Percentiles rank a stretch among this genome's conserved stretches.
Evolutionary conservation across 2,113 vertebrate genomes (phyloP).

Genomic region (Isurus oxyrinchus): DNA sequence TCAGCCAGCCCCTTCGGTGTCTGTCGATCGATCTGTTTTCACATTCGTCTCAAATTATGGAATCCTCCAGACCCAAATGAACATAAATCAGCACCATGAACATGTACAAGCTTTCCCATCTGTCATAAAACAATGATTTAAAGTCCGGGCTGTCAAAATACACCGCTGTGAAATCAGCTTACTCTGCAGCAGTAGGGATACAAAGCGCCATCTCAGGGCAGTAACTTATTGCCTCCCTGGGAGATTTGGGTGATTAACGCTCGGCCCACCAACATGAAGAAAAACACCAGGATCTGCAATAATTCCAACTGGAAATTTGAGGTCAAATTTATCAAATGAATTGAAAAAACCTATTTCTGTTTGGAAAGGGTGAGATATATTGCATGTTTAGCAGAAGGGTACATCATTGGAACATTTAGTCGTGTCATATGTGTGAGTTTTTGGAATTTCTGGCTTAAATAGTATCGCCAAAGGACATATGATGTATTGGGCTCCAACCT

Average conservation of each 20-base stretch:
- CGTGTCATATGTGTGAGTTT: slow-evolving; percentile 86
- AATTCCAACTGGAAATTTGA: slow-evolving; percentile 89
- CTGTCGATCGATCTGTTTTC: slow-evolving; percentile 98
- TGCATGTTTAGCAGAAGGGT: slow-evolving; percentile 80
- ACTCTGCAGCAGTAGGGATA: slow-evolving; percentile 78
- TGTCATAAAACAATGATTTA: slow-evolving; percentile 99
- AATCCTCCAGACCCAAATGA: slow-evolving; percentile 92
- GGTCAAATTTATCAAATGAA: slow-evolving; percentile 98
- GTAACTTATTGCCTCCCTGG: slow-evolving; percentile 98
- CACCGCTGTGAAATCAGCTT: slow-evolving; percentile 73
- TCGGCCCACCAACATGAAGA: slow-evolving; percentile 97
- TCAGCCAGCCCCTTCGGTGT: slow-evolving; percentile 77
- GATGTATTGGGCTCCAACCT: slow-evolving; percentile 78
- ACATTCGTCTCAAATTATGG: slow-evolving; percentile 89
- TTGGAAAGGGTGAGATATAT: slow-evolving; percentile 89
- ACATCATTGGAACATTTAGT: slow-evolving; percentile 82
- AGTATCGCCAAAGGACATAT: slow-evolving; percentile 81
- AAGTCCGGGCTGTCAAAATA: slow-evolving; percentile 92
- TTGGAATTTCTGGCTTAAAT: slow-evolving; percentile 97
- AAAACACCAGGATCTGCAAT: slow-evolving; percentile 97
- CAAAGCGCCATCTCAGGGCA: slow-evolving; percentile 89
- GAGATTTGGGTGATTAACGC: slow-evolving; percentile 88
- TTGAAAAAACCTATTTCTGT: slow-evolving; percentile 93
- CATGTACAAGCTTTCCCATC: slow-evolving; percentile 87
- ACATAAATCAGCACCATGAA: slow-evolving; percentile 89